Base-by-base conservation (phyloP, 2,113 vertebrate species). In the Neolamprologus falcicula region DNA sequence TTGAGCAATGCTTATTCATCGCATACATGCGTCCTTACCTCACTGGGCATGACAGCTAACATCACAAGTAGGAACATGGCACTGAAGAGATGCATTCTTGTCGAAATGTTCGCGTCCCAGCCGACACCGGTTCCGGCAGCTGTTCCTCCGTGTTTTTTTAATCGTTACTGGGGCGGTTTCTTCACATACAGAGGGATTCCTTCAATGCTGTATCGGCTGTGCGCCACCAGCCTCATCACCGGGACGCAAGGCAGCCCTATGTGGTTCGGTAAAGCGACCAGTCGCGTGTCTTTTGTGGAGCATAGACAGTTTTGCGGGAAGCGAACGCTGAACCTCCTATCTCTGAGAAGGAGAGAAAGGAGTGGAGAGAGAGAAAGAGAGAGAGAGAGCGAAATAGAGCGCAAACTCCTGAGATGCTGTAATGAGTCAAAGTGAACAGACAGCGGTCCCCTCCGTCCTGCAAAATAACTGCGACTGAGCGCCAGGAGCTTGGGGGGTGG, bases 11-110 rank as follows among this genome's bases (percentile, higher is more conserved):
- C 89, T 37, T 55, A 86, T 61, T 86, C 42, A 35, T 83, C 4
- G 76, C 59, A 37, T 89, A 61, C 31, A 83, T 28, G 84, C 82
- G 81, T 63, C 84, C 96, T 96, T 96, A 97, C 96, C 97, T 97
- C 92, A 50, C 95, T 92, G 86, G 94, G 93, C 86, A 93, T 24
- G 88, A 82, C 92, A 86, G 94, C 95, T 93, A 97, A 96, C 97
- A 97, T 97, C 91, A 97, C 92, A 33, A 97, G 96, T 40, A 97
- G 95, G 83, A 97, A 97, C 92, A 97, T 97, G 93, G 96, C 96
- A 96, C 96, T 97, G 94, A 97, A 96, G 86, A 97, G 96, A 95
- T 97, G 96, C 96, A 97, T 97, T 92, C 95, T 91, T 54, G 92
- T 89, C 87, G 94, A 89, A 95, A 96, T 95, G 90, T 90, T 96